These are phyloP conservation scores for Xyrichtys novacula DNA, from an alignment of 2,797 vertebrate species.

Conservation along the genomic window DNA sequence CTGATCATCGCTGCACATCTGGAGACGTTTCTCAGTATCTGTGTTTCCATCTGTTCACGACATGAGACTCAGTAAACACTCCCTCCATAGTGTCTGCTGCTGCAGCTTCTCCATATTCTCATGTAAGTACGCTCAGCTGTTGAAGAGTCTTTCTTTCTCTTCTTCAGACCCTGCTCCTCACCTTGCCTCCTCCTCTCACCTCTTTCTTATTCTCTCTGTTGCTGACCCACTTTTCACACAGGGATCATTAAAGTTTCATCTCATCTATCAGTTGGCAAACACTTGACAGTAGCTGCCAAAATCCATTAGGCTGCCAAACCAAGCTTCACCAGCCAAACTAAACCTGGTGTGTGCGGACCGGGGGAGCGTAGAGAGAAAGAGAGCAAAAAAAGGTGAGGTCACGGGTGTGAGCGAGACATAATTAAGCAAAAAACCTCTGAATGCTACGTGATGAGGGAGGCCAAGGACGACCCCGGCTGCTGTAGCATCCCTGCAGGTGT, in stretches of 20 bases:
- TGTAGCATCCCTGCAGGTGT: constrained; percentile 54
- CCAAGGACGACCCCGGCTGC: constrained; percentile 35
- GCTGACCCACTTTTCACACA: constrained; percentile 70
- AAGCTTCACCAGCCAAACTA: constrained; percentile 54
- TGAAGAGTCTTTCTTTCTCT: background rate
- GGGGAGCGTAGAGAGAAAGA: constrained; percentile 17
- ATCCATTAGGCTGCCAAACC: constrained; percentile 68
- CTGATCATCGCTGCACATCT: constrained; percentile 33
- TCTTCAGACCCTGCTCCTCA: constrained; percentile 22
- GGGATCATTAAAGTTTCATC: constrained; percentile 76
- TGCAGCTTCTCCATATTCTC: background rate
- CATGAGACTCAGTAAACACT: constrained; percentile 2
- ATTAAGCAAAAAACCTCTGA: constrained; percentile 56
- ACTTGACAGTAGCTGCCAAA: constrained; percentile 74
- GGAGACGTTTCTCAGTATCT: constrained; percentile 24
- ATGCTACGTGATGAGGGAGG: constrained; percentile 15
- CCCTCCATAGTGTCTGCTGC: background rate
- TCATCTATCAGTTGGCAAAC: constrained; percentile 73
- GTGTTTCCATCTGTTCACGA: constrained; percentile 21
- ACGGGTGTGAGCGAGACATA: constrained; percentile 44
- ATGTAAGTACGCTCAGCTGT: constrained; percentile 1
- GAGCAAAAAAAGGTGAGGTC: constrained; percentile 47
- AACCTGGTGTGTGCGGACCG: constrained; percentile 49
- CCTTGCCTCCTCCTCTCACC: constrained; percentile 32
- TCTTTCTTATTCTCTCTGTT: constrained; percentile 49